Evolutionary conservation across 2,797 vertebrate species (phyloP), one percentile per base, ranked within the genome.

Genomic region (Xiphorhynchus erythropygius): DNA sequence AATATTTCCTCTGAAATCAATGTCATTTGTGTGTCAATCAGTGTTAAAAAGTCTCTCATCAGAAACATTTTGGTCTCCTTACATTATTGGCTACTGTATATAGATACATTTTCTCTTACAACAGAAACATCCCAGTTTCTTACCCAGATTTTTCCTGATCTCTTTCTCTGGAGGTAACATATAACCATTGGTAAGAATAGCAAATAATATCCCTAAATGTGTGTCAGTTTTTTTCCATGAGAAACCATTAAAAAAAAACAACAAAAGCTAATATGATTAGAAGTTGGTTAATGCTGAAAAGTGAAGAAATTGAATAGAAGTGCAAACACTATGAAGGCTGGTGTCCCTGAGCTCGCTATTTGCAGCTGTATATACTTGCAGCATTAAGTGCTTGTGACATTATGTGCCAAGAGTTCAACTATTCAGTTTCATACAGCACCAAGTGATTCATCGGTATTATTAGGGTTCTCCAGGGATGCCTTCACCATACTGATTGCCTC

Each of bases 371-470:
- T 92, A 41, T 94, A 46, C 57, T 89, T 87, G 70, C 63, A 94
- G 91, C 78, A 33, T 93, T 97, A 98, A 98, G 89, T 97, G 89
- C 90, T 96, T 96, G 97, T 98, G 98, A 98, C 94, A 92, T 53
- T 90, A 70, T 63, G 85, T 97, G 97, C 97, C 97, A 96, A 65
- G 85, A 97, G 97, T 97, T 96, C 97, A 97, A 89, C 76, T 82
- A 84, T 56, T 89, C 95, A 94, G 97, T 97, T 96, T 96, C 97
- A 94, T 94, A 84, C 18, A 78, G 94, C 13, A 24, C 86, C 39
- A 65, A 94, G 97, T 98, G 98, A 98, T 98, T 97, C 97, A 96
- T 95, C 2, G 35, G 96, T 92, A 98, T 98, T 98, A 98, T 98
- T 98, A 97, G 91, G 96, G 95, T 97, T 96, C 97, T 98, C 96